Evolutionary conservation across 2,888 invertebrate species (phyloP).

Genomic region (Lithophane semibrunnea): DNA sequence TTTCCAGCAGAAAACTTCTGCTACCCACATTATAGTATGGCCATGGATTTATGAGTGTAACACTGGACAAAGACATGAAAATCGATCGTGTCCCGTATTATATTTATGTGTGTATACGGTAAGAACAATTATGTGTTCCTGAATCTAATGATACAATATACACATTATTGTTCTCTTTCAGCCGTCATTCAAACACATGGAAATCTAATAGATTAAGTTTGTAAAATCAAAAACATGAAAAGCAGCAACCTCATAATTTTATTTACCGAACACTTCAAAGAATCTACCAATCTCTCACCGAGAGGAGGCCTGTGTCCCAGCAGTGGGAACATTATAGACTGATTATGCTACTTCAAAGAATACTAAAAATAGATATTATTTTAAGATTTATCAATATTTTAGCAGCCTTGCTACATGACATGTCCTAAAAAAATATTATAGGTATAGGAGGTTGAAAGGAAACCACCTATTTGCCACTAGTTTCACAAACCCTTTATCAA

Average conservation of each 20-base stretch:
- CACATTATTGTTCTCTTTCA: neutral
- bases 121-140: neutral
- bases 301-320: no score
- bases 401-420: neutral
- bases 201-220: neutral
- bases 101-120: neutral
- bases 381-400: slow-evolving; percentile 1
- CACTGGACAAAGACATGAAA: no score
- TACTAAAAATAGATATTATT: slow-evolving; percentile 3
- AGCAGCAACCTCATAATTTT: neutral
- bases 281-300: neutral
- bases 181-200: neutral
- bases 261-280: neutral
- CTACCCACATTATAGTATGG: neutral
- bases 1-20: neutral
- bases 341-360: no score
- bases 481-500: neutral
- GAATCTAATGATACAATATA: neutral
- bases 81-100: no score
- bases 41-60: no score
- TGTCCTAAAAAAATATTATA: slow-evolving; percentile 3
- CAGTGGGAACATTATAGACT: no score
- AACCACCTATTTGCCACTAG: neutral
- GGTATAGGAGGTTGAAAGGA: neutral
- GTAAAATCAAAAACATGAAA: neutral